Evolutionary conservation across 2,113 vertebrate genomes (phyloP).

Genomic region (Dipodomys merriami): DNA sequence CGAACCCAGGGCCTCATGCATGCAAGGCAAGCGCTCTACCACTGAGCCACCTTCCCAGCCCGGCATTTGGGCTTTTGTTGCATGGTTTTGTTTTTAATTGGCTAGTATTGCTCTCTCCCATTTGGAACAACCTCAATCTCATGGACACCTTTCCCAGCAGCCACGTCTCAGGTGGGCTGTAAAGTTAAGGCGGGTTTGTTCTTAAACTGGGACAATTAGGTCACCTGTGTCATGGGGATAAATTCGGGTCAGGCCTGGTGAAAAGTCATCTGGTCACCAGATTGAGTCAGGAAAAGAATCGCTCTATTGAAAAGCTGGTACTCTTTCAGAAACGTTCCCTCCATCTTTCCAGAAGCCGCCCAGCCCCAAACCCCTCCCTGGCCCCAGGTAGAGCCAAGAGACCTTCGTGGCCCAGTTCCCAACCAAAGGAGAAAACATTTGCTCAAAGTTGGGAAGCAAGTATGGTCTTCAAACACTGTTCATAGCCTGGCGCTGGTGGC

Average conservation of each 20-base stretch:
- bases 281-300: neutral
- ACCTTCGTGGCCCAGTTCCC: neutral
- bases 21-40: too few relatives aligned
- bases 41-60: too few relatives aligned
- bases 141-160: neutral
- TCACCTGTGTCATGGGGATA: accelerated
- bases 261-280: neutral
- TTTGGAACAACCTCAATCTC: neutral
- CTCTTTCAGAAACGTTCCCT: neutral
- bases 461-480: neutral
- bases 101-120: neutral
- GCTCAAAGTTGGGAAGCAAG: neutral
- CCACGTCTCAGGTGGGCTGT: neutral
- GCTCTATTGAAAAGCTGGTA: neutral
- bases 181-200: neutral
- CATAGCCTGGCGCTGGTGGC: too few relatives aligned
- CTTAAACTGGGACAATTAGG: neutral
- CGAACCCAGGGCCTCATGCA: too few relatives aligned
- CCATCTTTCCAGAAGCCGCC: neutral
- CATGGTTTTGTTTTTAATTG: neutral
- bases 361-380: too few relatives aligned
- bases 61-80: too few relatives aligned
- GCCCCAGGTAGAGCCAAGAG: neutral
- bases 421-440: neutral
- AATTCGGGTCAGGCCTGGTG: neutral